Evolutionary conservation across 1,140 invertebrate species (phyloP), one percentile per base, ranked within the genome.

Genomic region (Anastatus disparis): DNA sequence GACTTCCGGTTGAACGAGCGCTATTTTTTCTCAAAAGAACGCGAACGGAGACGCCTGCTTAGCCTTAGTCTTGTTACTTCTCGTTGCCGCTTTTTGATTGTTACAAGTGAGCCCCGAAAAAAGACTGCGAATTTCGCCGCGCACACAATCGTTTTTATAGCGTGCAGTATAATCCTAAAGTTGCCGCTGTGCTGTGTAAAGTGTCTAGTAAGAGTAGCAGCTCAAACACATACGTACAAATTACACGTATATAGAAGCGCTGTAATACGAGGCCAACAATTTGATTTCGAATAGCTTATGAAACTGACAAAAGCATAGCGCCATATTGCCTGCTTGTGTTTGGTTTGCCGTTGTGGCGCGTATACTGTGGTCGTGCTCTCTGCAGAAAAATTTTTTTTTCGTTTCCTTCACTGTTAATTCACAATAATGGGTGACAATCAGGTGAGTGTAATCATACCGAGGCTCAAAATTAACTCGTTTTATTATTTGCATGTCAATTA

Each of bases 291-390:
- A 62, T 58, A 77, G 76, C 75, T 79, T 80, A 77, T 81, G 81
- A 79, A 79, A 82, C 76, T 78, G 78, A 85, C 82, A 85, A 85
- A 86, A 84, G 78, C 77, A 67, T 73, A 78, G 82, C 84, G 84
- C 84, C 84, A 86, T 86, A 86, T 85, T 85, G 82, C 77, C 58
- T 81, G 82, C 78, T 84, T 84, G 83, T 86, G 82, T 86, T 85
- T 86, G 79, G 79, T 82, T n/a, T 84, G 79, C 75, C 75, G 75
- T 84, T 84, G 79, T 83, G 82, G 83, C 84, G 84, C 84, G 84
- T 86, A 84, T n/a, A n/a, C n/a, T n/a, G n/a, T n/a, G n/a, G n/a
- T n/a, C n/a, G n/a, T n/a, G n/a, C n/a, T n/a, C n/a, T n/a, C n/a
- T n/a, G n/a, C n/a, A n/a, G n/a, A n/a, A n/a, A n/a, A n/a, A n/a